phyloP scores from a whole-genome alignment of 2,888 invertebrate species.

The Limnephilus auricula region DNA sequence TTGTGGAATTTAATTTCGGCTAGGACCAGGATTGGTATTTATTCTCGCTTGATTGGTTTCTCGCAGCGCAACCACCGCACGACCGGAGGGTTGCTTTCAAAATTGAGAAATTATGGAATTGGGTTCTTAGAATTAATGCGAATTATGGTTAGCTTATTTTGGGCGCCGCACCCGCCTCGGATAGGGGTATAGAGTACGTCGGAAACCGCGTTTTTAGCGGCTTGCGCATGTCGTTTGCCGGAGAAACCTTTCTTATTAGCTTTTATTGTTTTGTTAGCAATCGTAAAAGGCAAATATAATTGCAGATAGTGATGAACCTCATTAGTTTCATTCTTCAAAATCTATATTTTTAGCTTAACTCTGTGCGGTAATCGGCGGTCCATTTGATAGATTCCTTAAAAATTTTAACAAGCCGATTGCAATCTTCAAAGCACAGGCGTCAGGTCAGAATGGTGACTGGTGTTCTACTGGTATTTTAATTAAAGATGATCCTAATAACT shows the following conservation, averaged over 20 bases:
- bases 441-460: no score
- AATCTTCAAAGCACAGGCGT: no score
- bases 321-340: not conserved
- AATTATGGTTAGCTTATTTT: conserved; percentile 50
- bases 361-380: no score
- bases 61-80: conserved; percentile 56
- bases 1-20: conserved; percentile 66
- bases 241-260: conserved; percentile 21
- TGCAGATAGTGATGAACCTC: not conserved
- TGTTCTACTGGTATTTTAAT: no score
- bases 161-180: conserved; percentile 27
- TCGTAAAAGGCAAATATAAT: not conserved
- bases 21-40: conserved; percentile 64
- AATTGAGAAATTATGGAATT: conserved; percentile 57
- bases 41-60: conserved; percentile 64
- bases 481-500: no score
- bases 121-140: conserved; percentile 50
- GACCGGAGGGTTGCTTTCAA: conserved; percentile 50
- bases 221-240: conserved; percentile 16
- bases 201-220: conserved; percentile 34
- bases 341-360: not conserved
- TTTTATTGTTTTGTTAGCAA: conserved; percentile 27
- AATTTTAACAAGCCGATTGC: no score
- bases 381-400: no score
- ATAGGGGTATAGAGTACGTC: conserved; percentile 30